phyloP scores from a whole-genome alignment of 2,888 invertebrate species.

The Fragum whitleyi region DNA sequence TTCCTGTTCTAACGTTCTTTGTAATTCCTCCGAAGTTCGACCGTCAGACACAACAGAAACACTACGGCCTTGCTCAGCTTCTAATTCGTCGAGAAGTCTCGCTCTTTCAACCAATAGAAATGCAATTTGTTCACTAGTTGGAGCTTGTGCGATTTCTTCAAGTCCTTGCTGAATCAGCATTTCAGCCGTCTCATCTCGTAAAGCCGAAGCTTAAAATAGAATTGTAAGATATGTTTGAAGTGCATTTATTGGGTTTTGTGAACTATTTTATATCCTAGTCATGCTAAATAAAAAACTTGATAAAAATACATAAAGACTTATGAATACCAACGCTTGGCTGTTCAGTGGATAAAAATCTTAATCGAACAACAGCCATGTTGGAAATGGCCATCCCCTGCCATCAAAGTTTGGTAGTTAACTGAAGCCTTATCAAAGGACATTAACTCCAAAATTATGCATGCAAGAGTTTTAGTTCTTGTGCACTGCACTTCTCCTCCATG shows the following conservation, averaged over 20 bases:
- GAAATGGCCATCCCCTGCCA: too few relatives aligned
- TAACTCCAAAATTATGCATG: too few relatives aligned
- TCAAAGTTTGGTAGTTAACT: too few relatives aligned
- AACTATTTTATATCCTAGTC: too few relatives aligned
- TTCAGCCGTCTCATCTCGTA: slow-evolving; percentile 80
- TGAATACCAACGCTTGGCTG: background rate
- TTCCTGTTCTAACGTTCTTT: slow-evolving; percentile 83
- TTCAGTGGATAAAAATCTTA: too few relatives aligned
- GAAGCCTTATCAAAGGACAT: too few relatives aligned
- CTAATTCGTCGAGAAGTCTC: slow-evolving; percentile 85
- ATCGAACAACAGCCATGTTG: too few relatives aligned
- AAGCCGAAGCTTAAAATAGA: slow-evolving; percentile 63
- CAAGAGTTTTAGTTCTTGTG: too few relatives aligned
- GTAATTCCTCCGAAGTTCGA: slow-evolving; percentile 70
- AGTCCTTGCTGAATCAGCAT: slow-evolving; percentile 85
- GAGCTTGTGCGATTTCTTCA: slow-evolving; percentile 84
- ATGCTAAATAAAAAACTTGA: too few relatives aligned
- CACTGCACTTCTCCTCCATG: too few relatives aligned
- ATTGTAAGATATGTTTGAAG: too few relatives aligned
- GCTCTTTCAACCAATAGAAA: slow-evolving; percentile 86
- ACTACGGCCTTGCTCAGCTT: slow-evolving; percentile 77
- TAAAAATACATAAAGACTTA: background rate
- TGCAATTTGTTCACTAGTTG: slow-evolving; percentile 86
- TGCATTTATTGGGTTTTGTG: too few relatives aligned
- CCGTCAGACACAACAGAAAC: slow-evolving; percentile 56